Evolutionary conservation across 2,797 vertebrate species (phyloP).

Genomic region (Poeciliopsis presidionis): DNA sequence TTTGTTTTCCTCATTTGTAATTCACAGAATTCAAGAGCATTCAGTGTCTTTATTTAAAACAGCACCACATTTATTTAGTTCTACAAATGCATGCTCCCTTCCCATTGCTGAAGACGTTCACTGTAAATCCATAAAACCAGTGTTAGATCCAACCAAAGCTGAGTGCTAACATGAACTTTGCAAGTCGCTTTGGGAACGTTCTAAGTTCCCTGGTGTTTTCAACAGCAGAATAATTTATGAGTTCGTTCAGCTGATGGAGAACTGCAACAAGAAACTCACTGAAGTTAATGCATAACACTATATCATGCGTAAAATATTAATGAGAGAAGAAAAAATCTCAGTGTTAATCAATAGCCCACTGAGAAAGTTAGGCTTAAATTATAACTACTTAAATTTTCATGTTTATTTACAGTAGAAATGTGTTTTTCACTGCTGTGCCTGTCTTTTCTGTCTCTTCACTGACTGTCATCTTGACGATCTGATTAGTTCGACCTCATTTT

Average conservation of each 20-base stretch:
- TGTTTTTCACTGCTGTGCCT: neutral
- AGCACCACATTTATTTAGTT: neutral
- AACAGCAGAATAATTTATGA: slow-evolving; percentile 6
- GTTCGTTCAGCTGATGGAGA: neutral
- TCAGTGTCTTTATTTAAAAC: neutral
- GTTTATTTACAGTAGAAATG: neutral
- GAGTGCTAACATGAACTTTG: too few relatives aligned
- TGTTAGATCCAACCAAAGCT: neutral
- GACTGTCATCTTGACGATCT: neutral
- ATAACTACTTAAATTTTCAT: neutral
- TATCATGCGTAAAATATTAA: slow-evolving; percentile 33
- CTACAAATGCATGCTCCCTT: neutral
- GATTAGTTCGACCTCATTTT: slow-evolving; percentile 2
- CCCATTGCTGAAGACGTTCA: neutral
- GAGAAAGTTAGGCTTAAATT: neutral
- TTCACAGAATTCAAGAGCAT: neutral
- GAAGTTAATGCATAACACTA: slow-evolving; percentile 10
- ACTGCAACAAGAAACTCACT: neutral
- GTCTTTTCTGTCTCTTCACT: neutral
- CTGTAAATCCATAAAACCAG: neutral
- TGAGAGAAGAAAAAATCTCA: neutral
- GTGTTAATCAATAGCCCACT: neutral
- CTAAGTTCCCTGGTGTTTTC: neutral
- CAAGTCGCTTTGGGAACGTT: too few relatives aligned
- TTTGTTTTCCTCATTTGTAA: neutral